Evolutionary conservation across 1,140 invertebrate genomes (phyloP).

Genomic region (Penaeus chinensis): DNA sequence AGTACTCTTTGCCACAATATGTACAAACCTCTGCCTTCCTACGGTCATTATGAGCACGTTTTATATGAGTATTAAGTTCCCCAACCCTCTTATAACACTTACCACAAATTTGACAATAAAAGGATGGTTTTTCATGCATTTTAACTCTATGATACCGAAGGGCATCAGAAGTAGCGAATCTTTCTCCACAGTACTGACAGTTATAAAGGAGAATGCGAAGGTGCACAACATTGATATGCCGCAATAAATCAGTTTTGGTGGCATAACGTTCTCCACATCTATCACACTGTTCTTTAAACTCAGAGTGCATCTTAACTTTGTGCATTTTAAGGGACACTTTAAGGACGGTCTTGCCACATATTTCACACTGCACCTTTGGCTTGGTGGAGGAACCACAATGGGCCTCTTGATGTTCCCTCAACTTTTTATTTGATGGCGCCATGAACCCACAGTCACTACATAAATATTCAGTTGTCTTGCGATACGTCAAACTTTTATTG

Average conservation of each 20-base stretch:
- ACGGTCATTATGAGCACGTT: slow-evolving; percentile 63
- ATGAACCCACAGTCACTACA: slow-evolving; percentile 64
- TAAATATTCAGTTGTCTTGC: slow-evolving; percentile 61
- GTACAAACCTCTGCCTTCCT: slow-evolving; percentile 63
- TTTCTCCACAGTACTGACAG: slow-evolving; percentile 62
- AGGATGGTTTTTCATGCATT: slow-evolving; percentile 64
- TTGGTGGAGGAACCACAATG: slow-evolving; percentile 64
- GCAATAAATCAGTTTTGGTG: slow-evolving; percentile 62
- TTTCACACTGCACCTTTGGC: slow-evolving; percentile 63
- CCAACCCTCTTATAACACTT: slow-evolving; percentile 64
- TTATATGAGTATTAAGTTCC: slow-evolving; percentile 63
- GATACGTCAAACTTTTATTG: slow-evolving; percentile 62
- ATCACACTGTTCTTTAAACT: slow-evolving; percentile 64
- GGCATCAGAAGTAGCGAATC: slow-evolving; percentile 63
- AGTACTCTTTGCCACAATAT: slow-evolving; percentile 63
- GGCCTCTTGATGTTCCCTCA: slow-evolving; percentile 63
- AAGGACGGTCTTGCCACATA: slow-evolving; percentile 64
- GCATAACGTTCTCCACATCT: slow-evolving; percentile 63
- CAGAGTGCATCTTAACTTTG: slow-evolving; percentile 64
- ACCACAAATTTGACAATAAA: slow-evolving; percentile 63
- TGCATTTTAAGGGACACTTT: slow-evolving; percentile 64
- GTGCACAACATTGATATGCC: slow-evolving; percentile 63
- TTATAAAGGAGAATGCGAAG: slow-evolving; percentile 62
- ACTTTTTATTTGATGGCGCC: slow-evolving; percentile 62
- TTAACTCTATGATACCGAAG: slow-evolving; percentile 63